Evolutionary conservation across 2,113 vertebrate genomes (phyloP), one percentile per base, ranked within the genome.

Genomic region (Acanthochromis polyacanthus): DNA sequence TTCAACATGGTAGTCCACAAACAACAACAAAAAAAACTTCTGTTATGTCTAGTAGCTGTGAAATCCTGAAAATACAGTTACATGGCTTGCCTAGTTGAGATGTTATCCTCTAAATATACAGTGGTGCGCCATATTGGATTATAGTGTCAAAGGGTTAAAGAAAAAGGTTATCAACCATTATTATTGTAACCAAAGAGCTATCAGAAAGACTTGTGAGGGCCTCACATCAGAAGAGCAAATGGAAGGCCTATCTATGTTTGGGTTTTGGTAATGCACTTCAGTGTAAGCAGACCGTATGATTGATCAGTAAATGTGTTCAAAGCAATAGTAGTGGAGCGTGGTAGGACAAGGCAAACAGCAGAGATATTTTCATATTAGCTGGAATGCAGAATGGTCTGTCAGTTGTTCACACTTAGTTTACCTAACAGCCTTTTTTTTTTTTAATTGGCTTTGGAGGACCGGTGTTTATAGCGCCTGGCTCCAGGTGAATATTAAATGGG

Each of bases 401-500:
- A 68, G 65, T 67, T 36, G 50, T 60, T 53, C 38, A 64, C 52
- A 57, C 53, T 66, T 73, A 74, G 14, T 72, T 73, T n/a, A 46
- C 45, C 57, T 83, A 84, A 71, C 76, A 53, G 58, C 36, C 60
- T 62, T 51, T 25, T 82, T 82, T 75, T 68, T 80, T 78, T 78
- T 23, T 40, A 75, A 67, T 70, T 53, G 78, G 58, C 70, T 75
- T 45, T 62, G 16, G 73, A 52, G 66, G n/a, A 63, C 52, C 10
- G 9, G 25, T 74, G 78, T 86, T 81, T 78, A 72, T 36, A 46
- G 77, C 2, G 64, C 46, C 43, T 17, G 56, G 70, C 61, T 68
- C 60, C 71, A 76, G 81, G 46, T 81, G 83, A 83, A 82, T 91
- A 88, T 84, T 82, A 79, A 88, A 78, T 4, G 73, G 70, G 82